phyloP scores from a whole-genome alignment of 1,140 invertebrate species.

The Idris sp. region DNA sequence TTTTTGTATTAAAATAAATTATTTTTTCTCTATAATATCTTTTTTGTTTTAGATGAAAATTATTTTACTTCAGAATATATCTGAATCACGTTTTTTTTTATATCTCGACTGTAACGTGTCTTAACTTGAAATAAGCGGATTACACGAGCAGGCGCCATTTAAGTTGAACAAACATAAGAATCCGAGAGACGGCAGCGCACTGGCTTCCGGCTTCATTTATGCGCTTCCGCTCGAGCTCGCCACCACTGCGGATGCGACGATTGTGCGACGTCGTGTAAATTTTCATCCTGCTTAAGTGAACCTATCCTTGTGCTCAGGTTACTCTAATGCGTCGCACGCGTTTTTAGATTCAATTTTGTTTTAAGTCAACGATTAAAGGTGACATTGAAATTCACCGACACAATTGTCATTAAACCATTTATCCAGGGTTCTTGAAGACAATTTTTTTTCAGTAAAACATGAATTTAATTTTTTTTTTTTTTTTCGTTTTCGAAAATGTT shows the following conservation, averaged over 20 bases:
- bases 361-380: conserved; percentile 47
- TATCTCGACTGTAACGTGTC: background rate
- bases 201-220: conserved; percentile 70
- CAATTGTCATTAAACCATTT: conserved; percentile 11
- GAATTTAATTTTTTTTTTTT: too few relatives aligned
- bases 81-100: background rate
- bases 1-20: too few relatives aligned
- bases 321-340: conserved; percentile 38
- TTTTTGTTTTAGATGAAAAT: too few relatives aligned
- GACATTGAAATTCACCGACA: conserved; percentile 44
- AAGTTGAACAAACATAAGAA: conserved; percentile 59
- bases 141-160: conserved; percentile 36
- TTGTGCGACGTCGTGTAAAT: conserved; percentile 49
- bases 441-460: too few relatives aligned
- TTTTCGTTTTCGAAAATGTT: too few relatives aligned
- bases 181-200: conserved; percentile 44
- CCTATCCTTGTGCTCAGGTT: conserved; percentile 57
- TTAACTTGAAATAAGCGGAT: conserved; percentile 7
- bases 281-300: conserved; percentile 53
- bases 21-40: too few relatives aligned
- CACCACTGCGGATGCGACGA: conserved; percentile 51
- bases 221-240: conserved; percentile 64
- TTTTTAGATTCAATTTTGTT: conserved; percentile 46
- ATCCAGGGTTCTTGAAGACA: background rate
- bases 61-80: background rate